Conservation (phyloP, 2,888 invertebrate species). For the Epistrophella euchroma region DNA sequence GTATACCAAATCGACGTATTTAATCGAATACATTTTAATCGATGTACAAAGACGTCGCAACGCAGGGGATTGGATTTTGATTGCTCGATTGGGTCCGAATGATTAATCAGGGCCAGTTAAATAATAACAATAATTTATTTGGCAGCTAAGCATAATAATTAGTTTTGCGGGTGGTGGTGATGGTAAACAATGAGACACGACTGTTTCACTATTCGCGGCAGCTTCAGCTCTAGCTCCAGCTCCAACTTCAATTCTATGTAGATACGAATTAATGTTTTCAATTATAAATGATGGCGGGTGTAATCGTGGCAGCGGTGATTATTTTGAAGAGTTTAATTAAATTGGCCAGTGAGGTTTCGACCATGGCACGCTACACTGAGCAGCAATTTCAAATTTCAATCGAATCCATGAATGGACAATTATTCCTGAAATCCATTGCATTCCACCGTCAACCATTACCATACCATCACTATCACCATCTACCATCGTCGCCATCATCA, state of each 20-base stretch:
- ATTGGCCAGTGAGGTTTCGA: slow-evolving; percentile 72
- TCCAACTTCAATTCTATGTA: neutral
- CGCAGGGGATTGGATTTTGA: slow-evolving; percentile 38
- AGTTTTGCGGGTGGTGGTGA: slow-evolving; percentile 47
- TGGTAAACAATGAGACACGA: neutral
- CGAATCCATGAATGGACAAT: slow-evolving; percentile 73
- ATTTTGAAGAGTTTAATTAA: slow-evolving; percentile 75
- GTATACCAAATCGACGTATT: slow-evolving; percentile 43
- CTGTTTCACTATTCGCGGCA: neutral
- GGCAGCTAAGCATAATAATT: slow-evolving; percentile 73
- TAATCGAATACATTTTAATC: slow-evolving; percentile 65
- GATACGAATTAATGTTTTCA: slow-evolving; percentile 73
- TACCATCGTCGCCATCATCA: neutral
- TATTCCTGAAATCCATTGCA: slow-evolving; percentile 71
- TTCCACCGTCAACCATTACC: slow-evolving; percentile 38
- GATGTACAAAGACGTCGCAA: neutral
- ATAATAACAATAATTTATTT: slow-evolving; percentile 75
- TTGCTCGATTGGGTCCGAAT: slow-evolving; percentile 70
- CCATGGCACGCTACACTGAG: slow-evolving; percentile 60
- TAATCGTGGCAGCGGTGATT: slow-evolving; percentile 70
- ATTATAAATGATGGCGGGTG: slow-evolving; percentile 72
- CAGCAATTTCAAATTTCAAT: slow-evolving; percentile 75
- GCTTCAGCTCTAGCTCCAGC: neutral
- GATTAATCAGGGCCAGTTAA: slow-evolving; percentile 72
- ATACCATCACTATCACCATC: neutral